Evolutionary conservation across 2,113 vertebrate species (phyloP), one percentile per base, ranked within the genome.

Genomic region (Rattus norvegicus): DNA sequence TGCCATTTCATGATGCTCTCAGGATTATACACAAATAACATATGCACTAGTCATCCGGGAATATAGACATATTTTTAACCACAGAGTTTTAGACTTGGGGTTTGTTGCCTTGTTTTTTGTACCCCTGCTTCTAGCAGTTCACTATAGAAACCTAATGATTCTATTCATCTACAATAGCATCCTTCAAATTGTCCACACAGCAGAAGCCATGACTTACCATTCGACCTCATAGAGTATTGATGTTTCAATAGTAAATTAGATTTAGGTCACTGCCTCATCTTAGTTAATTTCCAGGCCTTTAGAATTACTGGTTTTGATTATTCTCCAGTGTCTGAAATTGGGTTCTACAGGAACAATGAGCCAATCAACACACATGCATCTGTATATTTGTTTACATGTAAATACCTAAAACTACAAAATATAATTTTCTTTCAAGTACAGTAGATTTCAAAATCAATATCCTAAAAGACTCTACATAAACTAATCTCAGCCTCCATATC

Each of bases 231-330:
- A 10, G 5, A 75, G 16, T 88, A 63, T 8, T 39, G 79, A 16
- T 67, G 33, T 52, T 84, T 75, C 61, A 92, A 7, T 33, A 90
- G 5, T 11, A 89, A 93, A 92, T 2, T 81, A 16, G 72, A 88
- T 47, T 69, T 28, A 59, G 49, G 9, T 88, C 2, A 87, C 49
- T 80, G 14, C 13, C 26, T 87, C 16, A 54, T 79, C 79, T 76
- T 87, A 91, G 61, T 97, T 95, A 93, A 61, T 97, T 95, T 93
- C 39, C 52, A 94, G 19, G 59, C 20, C 47, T 79, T 91, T 93
- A 79, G 92, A 81, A 96, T 93, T 52, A 80, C 3, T 88, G 2
- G 30, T 89, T 72, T 91, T 81, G 2, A 47, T 87, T n/a, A 52
- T 92, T 92, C 63, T 39, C 49, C 28, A 90, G 11, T 43, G 59